Evolutionary conservation across 2,888 invertebrate genomes (phyloP), one percentile per base, ranked within the genome.

Genomic region (Pantelozetes paolii): DNA sequence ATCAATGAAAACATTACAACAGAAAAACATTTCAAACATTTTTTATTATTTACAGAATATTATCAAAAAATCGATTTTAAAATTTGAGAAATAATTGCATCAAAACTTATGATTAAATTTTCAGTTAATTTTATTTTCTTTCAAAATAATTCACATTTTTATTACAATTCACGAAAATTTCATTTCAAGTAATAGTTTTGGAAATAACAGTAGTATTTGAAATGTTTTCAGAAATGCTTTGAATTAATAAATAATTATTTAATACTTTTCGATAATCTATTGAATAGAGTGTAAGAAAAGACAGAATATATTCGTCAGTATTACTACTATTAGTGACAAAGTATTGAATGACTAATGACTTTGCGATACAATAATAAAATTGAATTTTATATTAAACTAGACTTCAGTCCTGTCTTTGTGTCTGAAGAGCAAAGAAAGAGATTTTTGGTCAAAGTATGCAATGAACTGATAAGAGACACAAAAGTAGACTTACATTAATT

Each of bases 401-500:
- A 62, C 32, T n/a, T 26, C 18, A 32, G 62, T 32, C 23, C 67
- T 67, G 67, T 67, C 67, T 67, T 67, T 67, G 67, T 67, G 20
- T 67, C 9, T 54, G 28, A 26, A 42, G 42, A 67, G 59, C 23
- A 57, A 59, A 30, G 30, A 59, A 59, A 26, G 42, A 67, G 67
- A 67, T 67, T 67, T 67, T 67, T 67, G n/a, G 67, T 36, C 36
- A 67, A 67, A 67, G 67, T 67, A 67, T 67, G 67, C 67, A 36
- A n/a, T 67, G 40, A 42, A 67, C 40, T 67, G 67, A 67, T 67
- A 67, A 67, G 40, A 67, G 67, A 67, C 67, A 67, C 67, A 40
- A 67, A 67, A 67, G 67, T 67, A 67, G 67, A 67, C 67, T 67
- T 67, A 18, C 40, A 67, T 67, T 67, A 67, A 67, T 67, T 67